phyloP scores from a whole-genome alignment of 2,888 invertebrate genomes.

The Lamellibrachia satsuma region DNA sequence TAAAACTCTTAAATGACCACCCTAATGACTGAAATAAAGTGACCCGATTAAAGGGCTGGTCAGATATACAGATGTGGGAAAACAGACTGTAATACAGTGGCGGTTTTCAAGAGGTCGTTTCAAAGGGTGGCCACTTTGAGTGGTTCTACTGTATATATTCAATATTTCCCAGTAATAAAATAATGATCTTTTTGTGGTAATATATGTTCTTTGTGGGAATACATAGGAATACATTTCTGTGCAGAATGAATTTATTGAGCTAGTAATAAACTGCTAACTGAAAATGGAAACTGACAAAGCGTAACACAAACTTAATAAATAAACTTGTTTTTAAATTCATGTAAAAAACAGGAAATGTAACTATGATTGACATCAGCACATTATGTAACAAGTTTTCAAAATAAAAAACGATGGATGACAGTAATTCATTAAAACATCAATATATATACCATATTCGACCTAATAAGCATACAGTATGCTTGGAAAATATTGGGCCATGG shows the following conservation, averaged over 20 bases:
- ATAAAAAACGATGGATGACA: not conserved
- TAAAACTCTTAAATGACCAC: too few relatives aligned
- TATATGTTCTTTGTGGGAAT: not conserved
- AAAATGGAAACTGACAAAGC: not conserved
- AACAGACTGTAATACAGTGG: too few relatives aligned
- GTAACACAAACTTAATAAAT: not conserved
- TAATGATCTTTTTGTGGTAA: not conserved
- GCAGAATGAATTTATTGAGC: not conserved
- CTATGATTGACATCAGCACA: not conserved
- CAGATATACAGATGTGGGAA: too few relatives aligned
- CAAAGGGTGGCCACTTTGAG: too few relatives aligned
- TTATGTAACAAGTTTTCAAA: not conserved
- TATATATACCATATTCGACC: too few relatives aligned
- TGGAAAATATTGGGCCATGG: too few relatives aligned
- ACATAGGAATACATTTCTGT: not conserved
- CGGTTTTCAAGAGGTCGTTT: too few relatives aligned
- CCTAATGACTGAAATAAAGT: too few relatives aligned
- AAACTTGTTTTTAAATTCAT: not conserved
- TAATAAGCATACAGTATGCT: too few relatives aligned
- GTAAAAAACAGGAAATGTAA: not conserved
- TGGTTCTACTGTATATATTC: not conserved
- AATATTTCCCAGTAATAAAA: not conserved
- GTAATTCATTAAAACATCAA: not conserved
- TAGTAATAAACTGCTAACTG: slow-evolving; percentile 4
- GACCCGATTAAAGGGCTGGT: too few relatives aligned